phyloP scores from a whole-genome alignment of 2,888 invertebrate species.

The Tortricodes alternella region DNA sequence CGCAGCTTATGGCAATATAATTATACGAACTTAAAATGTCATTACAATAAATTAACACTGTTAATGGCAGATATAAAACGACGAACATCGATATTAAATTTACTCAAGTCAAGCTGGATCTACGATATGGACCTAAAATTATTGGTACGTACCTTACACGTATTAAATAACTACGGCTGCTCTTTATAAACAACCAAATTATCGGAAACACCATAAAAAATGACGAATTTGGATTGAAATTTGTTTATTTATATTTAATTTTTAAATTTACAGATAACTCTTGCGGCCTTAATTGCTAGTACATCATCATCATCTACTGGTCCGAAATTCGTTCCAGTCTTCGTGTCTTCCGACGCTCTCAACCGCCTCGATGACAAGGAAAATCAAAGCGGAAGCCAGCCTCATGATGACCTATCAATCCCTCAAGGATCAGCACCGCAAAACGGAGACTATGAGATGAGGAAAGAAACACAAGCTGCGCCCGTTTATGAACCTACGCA shows the following conservation, averaged over 20 bases:
- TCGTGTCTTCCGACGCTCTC: slow-evolving; percentile 51
- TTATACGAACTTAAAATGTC: not conserved
- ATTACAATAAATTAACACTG: slow-evolving; percentile 7
- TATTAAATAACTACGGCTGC: no score
- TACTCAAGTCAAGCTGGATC: not conserved
- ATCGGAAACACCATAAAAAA: no score
- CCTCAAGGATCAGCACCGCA: slow-evolving; percentile 7
- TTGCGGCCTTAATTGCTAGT: not conserved
- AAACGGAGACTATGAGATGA: not conserved
- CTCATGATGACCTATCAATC: not conserved
- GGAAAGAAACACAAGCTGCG: slow-evolving; percentile 3
- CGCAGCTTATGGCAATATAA: not conserved
- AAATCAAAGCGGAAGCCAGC: not conserved
- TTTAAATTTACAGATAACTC: slow-evolving; percentile 15
- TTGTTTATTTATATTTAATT: not conserved
- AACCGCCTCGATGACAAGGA: slow-evolving; percentile 43
- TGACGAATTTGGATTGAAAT: no score
- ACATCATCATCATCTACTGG: not conserved
- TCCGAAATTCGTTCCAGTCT: slow-evolving; percentile 44
- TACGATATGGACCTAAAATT: slow-evolving; percentile 14
- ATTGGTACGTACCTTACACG: slow-evolving; percentile 3
- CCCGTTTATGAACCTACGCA: slow-evolving; percentile 14
- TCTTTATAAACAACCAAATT: no score
- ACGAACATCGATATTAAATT: not conserved
- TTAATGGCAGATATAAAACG: slow-evolving; percentile 17